A percentile compares a stretch with the other conserved stretches of the same genome.
Conservation (phyloP, 64 coral and sea anemone species). For the Orbicella faveolata region DNA sequence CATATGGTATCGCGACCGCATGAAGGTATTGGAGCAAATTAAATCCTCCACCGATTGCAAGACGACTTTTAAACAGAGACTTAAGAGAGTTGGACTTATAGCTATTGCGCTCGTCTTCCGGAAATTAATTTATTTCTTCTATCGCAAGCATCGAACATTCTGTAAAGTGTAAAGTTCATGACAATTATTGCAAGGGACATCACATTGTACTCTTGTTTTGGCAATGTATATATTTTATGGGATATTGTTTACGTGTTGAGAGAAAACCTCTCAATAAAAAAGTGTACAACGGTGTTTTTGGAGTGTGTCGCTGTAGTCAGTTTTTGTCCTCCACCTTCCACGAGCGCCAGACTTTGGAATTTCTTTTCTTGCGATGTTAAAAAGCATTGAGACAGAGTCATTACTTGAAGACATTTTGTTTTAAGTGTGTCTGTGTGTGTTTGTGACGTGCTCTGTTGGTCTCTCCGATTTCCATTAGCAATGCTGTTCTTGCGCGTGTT, state of each 20-base stretch:
- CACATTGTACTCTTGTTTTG: not conserved
- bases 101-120: not conserved
- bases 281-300: not conserved
- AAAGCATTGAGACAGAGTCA: not conserved
- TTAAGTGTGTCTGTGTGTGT: not conserved
- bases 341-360: not conserved
- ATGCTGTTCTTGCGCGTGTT: not conserved
- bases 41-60: not conserved
- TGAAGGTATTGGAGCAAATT: constrained; percentile 72
- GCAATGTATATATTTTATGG: constrained; percentile 43
- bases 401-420: not conserved
- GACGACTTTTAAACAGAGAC: not conserved
- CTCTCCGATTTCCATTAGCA: not conserved
- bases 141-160: constrained; percentile 31
- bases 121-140: constrained; percentile 57
- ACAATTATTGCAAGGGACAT: constrained; percentile 27
- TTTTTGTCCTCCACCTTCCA: not conserved
- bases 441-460: not conserved
- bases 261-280: constrained; percentile 38
- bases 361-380: not conserved
- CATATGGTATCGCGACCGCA: constrained; percentile 55
- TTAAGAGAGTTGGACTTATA: not conserved
- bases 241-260: constrained; percentile 36
- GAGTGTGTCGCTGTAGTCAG: not conserved
- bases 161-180: constrained; percentile 25